Evolutionary conservation across 2,113 vertebrate species (phyloP).

Genomic region (Hippocampus comes): DNA sequence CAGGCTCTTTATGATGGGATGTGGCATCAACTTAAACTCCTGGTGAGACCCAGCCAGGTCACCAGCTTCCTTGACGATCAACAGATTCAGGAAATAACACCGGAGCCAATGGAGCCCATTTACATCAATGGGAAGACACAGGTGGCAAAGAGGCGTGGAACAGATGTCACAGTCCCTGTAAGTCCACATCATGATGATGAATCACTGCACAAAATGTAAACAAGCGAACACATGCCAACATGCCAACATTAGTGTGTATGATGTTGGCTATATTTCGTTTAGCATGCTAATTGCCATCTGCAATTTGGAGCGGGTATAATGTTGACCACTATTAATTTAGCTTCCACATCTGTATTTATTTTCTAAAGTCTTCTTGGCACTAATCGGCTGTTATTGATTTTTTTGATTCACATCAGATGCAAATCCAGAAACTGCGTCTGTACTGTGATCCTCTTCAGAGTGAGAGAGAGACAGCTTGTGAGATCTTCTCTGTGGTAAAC

Average conservation of each 20-base stretch:
- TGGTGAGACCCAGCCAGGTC: conserved; percentile 60
- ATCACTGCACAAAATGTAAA: not conserved
- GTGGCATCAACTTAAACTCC: conserved; percentile 78
- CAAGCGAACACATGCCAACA: not conserved
- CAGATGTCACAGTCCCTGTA: conserved; percentile 64
- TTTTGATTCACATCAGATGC: conserved; percentile 51
- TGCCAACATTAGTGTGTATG: not conserved
- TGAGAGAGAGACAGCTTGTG: conserved; percentile 79
- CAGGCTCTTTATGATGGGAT: conserved; percentile 59
- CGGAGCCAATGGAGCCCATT: conserved; percentile 67
- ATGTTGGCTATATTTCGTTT: not conserved
- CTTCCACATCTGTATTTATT: no score
- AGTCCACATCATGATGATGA: conserved; percentile 23
- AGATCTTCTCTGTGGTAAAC: conserved; percentile 78
- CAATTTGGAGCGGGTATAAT: no score
- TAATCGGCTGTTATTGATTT: not conserved
- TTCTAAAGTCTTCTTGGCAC: not conserved
- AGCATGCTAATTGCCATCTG: no score
- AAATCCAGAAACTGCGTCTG: conserved; percentile 77
- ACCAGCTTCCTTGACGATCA: conserved; percentile 68
- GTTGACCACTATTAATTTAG: no score
- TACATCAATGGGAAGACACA: conserved; percentile 78
- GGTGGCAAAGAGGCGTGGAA: conserved; percentile 64
- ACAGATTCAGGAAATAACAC: conserved; percentile 40
- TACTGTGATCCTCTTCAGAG: conserved; percentile 80